These are phyloP conservation scores for Drosophila obscura DNA, from an alignment of 1,140 invertebrate species.

Conservation along the genomic window DNA sequence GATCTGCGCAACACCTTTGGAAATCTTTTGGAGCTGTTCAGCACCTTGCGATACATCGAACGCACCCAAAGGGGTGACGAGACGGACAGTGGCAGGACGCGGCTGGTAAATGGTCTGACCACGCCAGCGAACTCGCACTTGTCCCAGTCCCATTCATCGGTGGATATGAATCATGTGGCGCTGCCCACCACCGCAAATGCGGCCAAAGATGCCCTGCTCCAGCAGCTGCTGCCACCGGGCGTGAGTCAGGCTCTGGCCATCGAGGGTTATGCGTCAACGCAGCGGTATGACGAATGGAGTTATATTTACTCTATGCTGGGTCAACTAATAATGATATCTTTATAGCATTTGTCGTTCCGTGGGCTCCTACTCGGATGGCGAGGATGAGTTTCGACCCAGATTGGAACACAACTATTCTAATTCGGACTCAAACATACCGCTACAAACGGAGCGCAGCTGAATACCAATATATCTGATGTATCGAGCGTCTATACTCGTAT, in stretches of 20 bases:
- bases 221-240: constrained; percentile 60
- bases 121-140: constrained; percentile 47
- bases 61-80: constrained; percentile 47
- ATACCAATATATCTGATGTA: constrained; percentile 46
- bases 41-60: constrained; percentile 64
- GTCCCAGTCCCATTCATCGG: constrained; percentile 74
- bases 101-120: constrained; percentile 49
- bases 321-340: not conserved
- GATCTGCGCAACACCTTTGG: constrained; percentile 90
- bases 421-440: constrained; percentile 75
- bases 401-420: constrained; percentile 70
- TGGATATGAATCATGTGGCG: constrained; percentile 76
- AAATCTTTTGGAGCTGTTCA: constrained; percentile 87
- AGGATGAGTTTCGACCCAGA: constrained; percentile 66
- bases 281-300: constrained; percentile 49
- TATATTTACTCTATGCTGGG: not conserved
- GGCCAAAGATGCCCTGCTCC: constrained; percentile 62
- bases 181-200: constrained; percentile 60
- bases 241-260: constrained; percentile 67
- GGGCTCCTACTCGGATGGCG: constrained; percentile 76
- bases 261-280: constrained; percentile 68
- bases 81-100: constrained; percentile 26
- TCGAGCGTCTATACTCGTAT: constrained; percentile 52
- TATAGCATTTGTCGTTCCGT: constrained; percentile 74
- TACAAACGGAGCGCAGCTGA: constrained; percentile 71